Conservation (phyloP, 2,888 invertebrate genomes). For the Stenotaenia linearis region DNA sequence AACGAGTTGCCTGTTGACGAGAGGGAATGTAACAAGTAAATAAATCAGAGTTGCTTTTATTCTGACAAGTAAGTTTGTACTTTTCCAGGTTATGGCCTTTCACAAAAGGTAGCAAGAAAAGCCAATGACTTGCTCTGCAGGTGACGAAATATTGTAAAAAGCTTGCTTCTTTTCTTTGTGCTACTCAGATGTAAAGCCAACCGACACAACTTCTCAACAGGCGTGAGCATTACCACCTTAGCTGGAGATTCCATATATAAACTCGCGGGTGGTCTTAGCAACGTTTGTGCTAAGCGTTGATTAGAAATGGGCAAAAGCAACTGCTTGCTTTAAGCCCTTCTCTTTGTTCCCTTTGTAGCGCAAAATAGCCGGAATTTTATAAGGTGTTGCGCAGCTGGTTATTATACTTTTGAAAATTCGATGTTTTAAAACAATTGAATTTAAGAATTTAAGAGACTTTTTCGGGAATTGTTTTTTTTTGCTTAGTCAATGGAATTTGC, state of each 20-base stretch:
- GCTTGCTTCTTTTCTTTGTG: constrained; percentile 4
- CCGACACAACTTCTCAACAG: constrained; percentile 1
- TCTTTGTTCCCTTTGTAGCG: neutral
- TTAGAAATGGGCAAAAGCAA: neutral
- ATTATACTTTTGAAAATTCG: neutral
- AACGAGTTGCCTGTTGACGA: no score
- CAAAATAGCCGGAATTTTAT: neutral
- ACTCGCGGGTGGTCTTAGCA: neutral
- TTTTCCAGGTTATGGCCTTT: neutral
- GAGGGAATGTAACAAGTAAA: neutral
- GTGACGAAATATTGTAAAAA: constrained; percentile 9
- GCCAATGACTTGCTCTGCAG: constrained; percentile 9
- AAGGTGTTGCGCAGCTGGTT: neutral
- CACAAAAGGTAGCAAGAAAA: neutral
- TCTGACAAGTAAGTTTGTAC: neutral
- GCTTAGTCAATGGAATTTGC: neutral
- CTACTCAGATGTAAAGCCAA: constrained; percentile 1
- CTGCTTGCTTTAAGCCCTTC: neutral
- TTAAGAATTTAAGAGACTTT: no score
- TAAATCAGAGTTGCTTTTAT: neutral
- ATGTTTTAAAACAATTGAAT: neutral
- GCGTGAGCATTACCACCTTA: neutral
- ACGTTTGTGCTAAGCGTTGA: neutral
- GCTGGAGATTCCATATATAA: constrained; percentile 2
- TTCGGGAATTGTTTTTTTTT: neutral